phyloP scores from a whole-genome alignment of 1,140 invertebrate species.

The Drosophila tropicalis region DNA sequence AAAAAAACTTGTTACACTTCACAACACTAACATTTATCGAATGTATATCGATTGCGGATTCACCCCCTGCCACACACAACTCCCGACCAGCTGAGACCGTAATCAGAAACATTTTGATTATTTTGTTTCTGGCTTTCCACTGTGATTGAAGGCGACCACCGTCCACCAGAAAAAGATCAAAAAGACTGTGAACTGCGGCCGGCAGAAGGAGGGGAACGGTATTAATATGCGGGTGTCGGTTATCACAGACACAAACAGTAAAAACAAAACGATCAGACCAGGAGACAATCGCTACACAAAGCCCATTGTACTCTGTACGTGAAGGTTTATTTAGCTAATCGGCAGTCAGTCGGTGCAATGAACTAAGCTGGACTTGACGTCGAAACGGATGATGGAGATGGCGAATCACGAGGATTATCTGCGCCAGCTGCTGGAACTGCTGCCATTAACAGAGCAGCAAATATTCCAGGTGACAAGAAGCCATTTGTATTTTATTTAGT shows the following conservation, averaged over 20 bases:
- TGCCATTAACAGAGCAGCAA: conserved; percentile 44
- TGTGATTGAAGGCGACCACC: not conserved
- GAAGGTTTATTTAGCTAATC: not conserved
- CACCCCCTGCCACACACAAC: not conserved
- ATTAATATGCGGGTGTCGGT: conserved; percentile 59
- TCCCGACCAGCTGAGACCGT: not conserved
- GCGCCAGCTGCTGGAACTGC: conserved; percentile 44
- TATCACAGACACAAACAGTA: conserved; percentile 48
- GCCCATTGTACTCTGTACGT: not conserved
- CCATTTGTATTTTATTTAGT: not conserved
- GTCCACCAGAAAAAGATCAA: not conserved
- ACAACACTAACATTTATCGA: not conserved
- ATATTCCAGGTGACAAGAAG: not conserved
- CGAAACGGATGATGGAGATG: not conserved
- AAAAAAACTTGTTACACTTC: too few species aligned
- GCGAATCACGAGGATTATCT: conserved; percentile 30
- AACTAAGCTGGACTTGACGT: conserved; percentile 10
- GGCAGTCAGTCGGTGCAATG: not conserved
- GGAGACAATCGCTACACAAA: conserved; percentile 12
- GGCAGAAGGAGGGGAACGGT: not conserved
- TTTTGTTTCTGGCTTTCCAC: not conserved
- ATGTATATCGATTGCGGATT: not conserved
- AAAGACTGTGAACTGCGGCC: conserved; percentile 2
- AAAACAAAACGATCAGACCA: conserved; percentile 37
- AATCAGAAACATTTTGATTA: conserved; percentile 6